Evolutionary conservation across 2,113 vertebrate genomes (phyloP).

Genomic region (Chascanopsetta lugubris): DNA sequence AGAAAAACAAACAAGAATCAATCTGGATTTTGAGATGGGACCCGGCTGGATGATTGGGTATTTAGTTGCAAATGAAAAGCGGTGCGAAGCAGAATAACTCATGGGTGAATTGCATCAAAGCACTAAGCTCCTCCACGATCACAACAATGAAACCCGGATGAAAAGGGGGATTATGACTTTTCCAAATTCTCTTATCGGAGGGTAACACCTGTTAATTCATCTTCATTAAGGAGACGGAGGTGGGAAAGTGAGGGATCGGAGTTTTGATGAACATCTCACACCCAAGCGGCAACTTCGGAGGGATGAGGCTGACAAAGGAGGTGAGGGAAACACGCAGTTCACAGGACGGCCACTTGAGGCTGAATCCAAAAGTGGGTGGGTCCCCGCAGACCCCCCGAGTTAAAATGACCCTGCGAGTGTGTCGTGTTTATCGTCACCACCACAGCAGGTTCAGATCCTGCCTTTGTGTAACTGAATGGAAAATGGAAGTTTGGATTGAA

Average conservation of each 20-base stretch:
- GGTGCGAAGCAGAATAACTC: constrained; percentile 14
- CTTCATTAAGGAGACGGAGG: constrained; percentile 2
- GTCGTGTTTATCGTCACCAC: too few relatives aligned
- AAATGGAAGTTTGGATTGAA: too few relatives aligned
- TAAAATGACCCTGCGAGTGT: too few relatives aligned
- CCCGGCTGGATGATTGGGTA: constrained; percentile 8
- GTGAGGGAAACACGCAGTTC: too few relatives aligned
- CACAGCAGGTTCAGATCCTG: too few relatives aligned
- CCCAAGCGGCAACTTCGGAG: too few relatives aligned
- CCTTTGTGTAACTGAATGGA: too few relatives aligned
- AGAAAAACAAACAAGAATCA: constrained; percentile 35
- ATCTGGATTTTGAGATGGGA: constrained; percentile 30
- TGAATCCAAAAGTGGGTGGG: too few relatives aligned
- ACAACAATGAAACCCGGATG: constrained; percentile 25
- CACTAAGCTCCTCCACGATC: constrained; percentile 16
- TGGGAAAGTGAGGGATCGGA: not conserved
- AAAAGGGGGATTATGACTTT: constrained; percentile 18
- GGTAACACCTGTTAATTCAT: not conserved
- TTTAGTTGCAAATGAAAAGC: constrained; percentile 30
- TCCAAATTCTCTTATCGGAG: constrained; percentile 19
- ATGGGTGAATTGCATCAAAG: constrained; percentile 30
- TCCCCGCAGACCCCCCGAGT: too few relatives aligned
- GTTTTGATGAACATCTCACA: not conserved
- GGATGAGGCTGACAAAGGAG: too few relatives aligned
- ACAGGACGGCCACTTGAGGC: too few relatives aligned